Conservation (phyloP, 2,113 vertebrate genomes). For the Phycodurus eques region DNA sequence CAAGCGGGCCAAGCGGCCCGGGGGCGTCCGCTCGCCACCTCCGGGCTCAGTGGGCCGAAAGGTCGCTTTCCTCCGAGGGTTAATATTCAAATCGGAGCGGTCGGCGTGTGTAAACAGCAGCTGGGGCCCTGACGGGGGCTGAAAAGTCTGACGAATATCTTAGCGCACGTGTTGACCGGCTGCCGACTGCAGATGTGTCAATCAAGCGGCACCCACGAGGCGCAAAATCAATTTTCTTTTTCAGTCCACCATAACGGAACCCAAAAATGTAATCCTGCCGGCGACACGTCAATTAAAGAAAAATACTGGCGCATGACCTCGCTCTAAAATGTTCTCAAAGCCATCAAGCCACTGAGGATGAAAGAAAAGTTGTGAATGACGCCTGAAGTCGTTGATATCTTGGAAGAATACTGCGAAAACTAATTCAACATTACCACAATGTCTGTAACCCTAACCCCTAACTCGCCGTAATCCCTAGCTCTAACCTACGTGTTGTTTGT, state of each 20-base stretch:
- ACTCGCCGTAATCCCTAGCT: too few relatives aligned
- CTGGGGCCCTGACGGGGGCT: constrained; percentile 3
- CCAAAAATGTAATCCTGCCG: constrained; percentile 59
- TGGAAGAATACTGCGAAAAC: background rate
- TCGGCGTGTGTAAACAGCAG: constrained; percentile 14
- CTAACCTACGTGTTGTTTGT: too few relatives aligned
- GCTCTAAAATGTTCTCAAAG: background rate
- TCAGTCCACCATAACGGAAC: constrained; percentile 34
- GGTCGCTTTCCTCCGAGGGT: constrained; percentile 18
- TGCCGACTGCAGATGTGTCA: constrained; percentile 2
- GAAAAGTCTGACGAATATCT: constrained; percentile 6
- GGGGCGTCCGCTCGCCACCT: constrained; percentile 31
- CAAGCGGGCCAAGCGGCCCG: constrained; percentile 34
- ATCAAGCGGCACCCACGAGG: constrained; percentile 22
- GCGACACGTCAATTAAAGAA: constrained; percentile 66
- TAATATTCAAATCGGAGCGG: constrained; percentile 30
- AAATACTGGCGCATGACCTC: constrained; percentile 8
- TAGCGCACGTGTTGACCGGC: background rate
- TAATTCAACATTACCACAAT: background rate
- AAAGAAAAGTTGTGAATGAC: background rate
- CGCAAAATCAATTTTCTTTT: constrained; percentile 70
- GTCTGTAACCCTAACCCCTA: background rate
- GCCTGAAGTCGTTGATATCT: background rate
- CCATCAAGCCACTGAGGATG: background rate
- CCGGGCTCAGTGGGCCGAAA: constrained; percentile 27